Percentiles rank a stretch among this genome's conserved stretches.
Conservation (phyloP, 2,113 vertebrate genomes). For the Odobenus rosmarus region DNA sequence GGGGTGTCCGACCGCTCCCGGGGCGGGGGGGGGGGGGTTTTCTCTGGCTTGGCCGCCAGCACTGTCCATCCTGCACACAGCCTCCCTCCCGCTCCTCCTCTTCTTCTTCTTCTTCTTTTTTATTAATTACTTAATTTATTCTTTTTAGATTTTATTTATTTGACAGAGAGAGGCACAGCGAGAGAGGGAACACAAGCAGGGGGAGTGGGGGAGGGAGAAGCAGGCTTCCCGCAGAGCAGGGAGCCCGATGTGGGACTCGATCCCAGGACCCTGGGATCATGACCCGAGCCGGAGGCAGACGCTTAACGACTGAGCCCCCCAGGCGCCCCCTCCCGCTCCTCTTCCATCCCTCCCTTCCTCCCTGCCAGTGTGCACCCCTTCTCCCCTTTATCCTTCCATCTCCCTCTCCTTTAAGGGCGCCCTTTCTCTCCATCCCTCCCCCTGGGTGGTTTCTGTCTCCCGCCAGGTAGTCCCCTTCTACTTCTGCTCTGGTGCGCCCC, state of each 20-base stretch:
- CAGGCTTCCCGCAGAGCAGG: too few relatives aligned
- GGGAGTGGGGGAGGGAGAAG: too few relatives aligned
- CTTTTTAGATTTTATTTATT: too few relatives aligned
- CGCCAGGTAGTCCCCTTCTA: neutral
- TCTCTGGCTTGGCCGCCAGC: too few relatives aligned
- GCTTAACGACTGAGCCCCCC: too few relatives aligned
- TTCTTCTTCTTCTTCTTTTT: neutral
- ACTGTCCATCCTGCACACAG: neutral
- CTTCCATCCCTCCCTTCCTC: neutral
- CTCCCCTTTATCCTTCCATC: neutral
- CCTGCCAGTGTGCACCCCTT: slow-evolving; percentile 39
- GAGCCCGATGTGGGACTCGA: too few relatives aligned
- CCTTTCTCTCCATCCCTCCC: neutral
- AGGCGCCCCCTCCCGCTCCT: neutral
- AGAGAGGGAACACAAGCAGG: too few relatives aligned
- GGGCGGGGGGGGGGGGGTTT: too few relatives aligned
- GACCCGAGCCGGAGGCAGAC: too few relatives aligned
- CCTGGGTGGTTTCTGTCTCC: neutral
- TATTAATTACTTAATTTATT: too few relatives aligned
- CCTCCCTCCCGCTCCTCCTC: slow-evolving; percentile 22
- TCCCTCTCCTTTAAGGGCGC: neutral
- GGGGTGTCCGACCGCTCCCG: neutral
- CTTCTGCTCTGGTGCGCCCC: neutral
- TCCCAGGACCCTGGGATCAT: too few relatives aligned
- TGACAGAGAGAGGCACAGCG: too few relatives aligned